These are phyloP conservation scores for Himantopus leucocephalus DNA, from an alignment of 2,113 vertebrate genomes.

Conservation along the genomic window DNA sequence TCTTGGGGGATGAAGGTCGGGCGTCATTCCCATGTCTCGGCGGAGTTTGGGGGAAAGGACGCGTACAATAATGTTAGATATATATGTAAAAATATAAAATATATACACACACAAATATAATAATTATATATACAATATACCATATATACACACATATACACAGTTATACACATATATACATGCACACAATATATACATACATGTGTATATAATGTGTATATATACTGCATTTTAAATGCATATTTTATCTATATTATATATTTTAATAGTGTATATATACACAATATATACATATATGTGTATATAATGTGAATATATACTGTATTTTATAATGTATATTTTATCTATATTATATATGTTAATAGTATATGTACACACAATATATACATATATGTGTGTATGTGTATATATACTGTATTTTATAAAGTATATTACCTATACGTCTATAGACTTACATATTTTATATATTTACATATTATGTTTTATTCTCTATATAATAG, in stretches of 20 bases:
- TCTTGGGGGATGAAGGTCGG: accelerated
- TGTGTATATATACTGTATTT: neutral
- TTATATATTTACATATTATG: neutral
- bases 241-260: neutral
- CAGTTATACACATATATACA: neutral
- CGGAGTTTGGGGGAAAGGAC: neutral
- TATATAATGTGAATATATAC: no score
- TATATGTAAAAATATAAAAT: neutral
- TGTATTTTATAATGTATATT: no score
- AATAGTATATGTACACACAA: no score
- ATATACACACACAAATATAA: neutral
- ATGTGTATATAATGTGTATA: no score
- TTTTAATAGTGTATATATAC: neutral
- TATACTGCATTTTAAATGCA: neutral
- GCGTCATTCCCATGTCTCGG: accelerated
- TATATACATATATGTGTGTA: no score
- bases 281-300: no score
- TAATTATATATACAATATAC: neutral
- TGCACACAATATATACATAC: neutral
- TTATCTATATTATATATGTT: no score
- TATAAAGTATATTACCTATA: neutral
- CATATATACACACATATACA: neutral
- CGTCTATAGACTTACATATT: neutral
- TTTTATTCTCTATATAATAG: neutral
- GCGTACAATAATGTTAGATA: neutral